Evolutionary conservation across 2,797 vertebrate genomes (phyloP), one percentile per base, ranked within the genome.

Genomic region (Rhinatrema bivittatum): DNA sequence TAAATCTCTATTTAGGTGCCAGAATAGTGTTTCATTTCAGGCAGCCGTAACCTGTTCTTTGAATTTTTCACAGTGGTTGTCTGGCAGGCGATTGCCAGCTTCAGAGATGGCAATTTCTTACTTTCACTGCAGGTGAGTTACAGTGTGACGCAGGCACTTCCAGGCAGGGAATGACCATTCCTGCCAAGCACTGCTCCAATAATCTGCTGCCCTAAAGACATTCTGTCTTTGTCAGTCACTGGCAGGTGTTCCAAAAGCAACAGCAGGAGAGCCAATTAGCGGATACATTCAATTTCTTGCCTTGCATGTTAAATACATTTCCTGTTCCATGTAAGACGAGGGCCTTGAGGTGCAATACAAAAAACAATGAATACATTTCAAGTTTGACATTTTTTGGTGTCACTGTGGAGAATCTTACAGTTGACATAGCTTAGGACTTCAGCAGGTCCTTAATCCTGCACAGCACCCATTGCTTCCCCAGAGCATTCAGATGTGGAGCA

Each of bases 251-350:
- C 9, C 24, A 29, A 25, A n/a, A 43, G n/a, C 43, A 18, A 18
- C 5, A 4, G 26, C 24, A 28, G 36, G 36, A 30, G 25, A 53
- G 23, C 23, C 33, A 50, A 53, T 50, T 42, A 43, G 66, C 49
- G 35, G 20, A 64, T 40, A 21, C 36, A 20, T 46, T 59, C 32
- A 40, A 14, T 56, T 55, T 64, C 39, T 70, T 58, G 34, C 44
- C 52, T 39, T 46, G 29, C 32, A 23, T 48, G 53, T 60, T 49
- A 60, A 53, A 43, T 43, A 27, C 29, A 34, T n/a, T n/a, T n/a
- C n/a, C n/a, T 38, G 45, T 31, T 28, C 20, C 12, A 8, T 39
- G 30, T 29, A 53, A 60, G 42, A 40, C 44, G 50, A 31, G 38
- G 46, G 39, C 20, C 46, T n/a, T n/a, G n/a, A n/a, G n/a, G n/a